Conservation (phyloP, 2,113 vertebrate genomes). For the Sturnus vulgaris region DNA sequence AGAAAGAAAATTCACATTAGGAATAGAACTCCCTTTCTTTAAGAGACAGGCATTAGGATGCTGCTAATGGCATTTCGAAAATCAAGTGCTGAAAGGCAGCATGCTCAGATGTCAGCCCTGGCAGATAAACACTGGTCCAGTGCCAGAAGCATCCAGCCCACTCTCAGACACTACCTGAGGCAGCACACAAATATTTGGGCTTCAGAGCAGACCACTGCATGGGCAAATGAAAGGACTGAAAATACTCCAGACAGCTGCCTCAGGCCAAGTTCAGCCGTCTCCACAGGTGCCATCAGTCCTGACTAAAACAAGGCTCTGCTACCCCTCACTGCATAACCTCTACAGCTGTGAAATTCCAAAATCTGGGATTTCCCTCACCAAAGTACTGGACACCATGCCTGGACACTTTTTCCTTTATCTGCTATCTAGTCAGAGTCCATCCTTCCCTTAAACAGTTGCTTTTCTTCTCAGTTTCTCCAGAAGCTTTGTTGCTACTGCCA, state of each 20-base stretch:
- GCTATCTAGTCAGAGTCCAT: background rate
- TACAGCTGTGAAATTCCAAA: background rate
- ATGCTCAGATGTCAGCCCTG: background rate
- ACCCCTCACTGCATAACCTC: background rate
- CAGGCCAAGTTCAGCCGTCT: background rate
- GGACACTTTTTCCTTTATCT: background rate
- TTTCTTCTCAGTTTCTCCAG: background rate
- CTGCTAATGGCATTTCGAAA: background rate
- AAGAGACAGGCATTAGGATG: background rate
- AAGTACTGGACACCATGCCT: background rate
- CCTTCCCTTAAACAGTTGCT: background rate
- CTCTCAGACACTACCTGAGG: background rate
- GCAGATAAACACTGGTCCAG: background rate
- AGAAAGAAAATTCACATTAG: background rate
- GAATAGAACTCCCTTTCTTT: background rate
- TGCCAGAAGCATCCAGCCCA: background rate
- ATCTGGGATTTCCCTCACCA: background rate
- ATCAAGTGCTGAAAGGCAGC: background rate
- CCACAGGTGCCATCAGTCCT: background rate
- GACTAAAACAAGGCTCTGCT: background rate
- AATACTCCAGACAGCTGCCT: background rate
- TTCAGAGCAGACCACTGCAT: background rate
- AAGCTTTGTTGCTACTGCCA: background rate
- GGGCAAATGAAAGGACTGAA: background rate
- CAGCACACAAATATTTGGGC: background rate